Evolutionary conservation across 2,888 invertebrate species (phyloP), one percentile per base, ranked within the genome.

Genomic region (Eristalinus aeneus): DNA sequence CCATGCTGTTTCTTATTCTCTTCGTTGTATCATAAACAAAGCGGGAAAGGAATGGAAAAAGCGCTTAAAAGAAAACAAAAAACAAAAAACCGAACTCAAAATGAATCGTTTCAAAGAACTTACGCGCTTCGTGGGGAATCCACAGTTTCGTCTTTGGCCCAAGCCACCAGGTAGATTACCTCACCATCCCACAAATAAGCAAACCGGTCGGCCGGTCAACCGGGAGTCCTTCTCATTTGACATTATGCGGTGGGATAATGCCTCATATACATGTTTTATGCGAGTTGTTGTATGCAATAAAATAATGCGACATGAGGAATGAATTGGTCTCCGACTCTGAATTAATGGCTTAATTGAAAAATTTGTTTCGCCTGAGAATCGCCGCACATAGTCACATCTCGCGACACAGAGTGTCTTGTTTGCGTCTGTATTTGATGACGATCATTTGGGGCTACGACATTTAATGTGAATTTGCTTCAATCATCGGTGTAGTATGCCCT

Each of bases 281-380:
- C 73, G 86, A 77, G 76, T 77, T 82, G 86, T 77, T 73, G 82
- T 77, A 77, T 90, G 90, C 90, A 90, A 91, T 91, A 91, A 90
- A 91, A 91, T 91, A 91, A 91, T 91, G 89, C 90, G 90, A 91
- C 90, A 90, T 88, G 90, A 90, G 89, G 89, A 90, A 90, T 91
- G 90, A 89, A 77, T 81, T 81, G 85, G 81, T 79, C 78, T 76
- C 69, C 64, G 74, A 77, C 60, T 91, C 88, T 89, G 90, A 91
- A 91, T 91, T 90, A 91, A 91, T 91, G 90, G 90, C 90, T 91
- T 91, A 91, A 91, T 91, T 91, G 92, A 91, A 91, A 91, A 91
- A 91, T 91, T 91, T 91, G 89, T 90, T 89, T 89, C 90, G 89
- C 90, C 90, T 89, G 89, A 89, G 89, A 90, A 89, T 89, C 81